Evolutionary conservation across 2,113 vertebrate species (phyloP).

Genomic region (Mellivora capensis): DNA sequence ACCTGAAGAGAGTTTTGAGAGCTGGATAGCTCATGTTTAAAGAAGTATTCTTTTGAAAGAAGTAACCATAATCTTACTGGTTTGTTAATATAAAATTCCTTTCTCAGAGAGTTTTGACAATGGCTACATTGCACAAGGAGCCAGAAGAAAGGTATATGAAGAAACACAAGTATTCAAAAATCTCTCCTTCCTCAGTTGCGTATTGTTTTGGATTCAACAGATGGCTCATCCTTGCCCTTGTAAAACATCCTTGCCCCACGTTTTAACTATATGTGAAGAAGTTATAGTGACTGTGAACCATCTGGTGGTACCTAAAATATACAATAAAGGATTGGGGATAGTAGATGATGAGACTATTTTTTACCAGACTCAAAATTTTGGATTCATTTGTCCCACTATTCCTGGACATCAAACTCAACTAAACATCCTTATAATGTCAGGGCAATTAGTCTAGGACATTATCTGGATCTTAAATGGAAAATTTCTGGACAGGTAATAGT

Average conservation of each 20-base stretch:
- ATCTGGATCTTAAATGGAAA: background rate
- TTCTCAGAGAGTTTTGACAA: background rate
- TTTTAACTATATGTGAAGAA: too few species aligned
- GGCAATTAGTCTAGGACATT: background rate
- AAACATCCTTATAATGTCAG: background rate
- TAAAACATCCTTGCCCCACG: too few species aligned
- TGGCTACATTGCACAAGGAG: background rate
- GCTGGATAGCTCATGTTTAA: background rate
- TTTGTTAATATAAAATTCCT: background rate
- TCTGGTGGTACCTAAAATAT: too few species aligned
- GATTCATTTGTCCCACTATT: too few species aligned
- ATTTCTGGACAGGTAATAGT: background rate
- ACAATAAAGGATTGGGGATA: too few species aligned
- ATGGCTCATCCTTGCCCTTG: too few species aligned
- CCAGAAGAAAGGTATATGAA: background rate
- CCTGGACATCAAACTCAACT: background rate
- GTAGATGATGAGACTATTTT: background rate
- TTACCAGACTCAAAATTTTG: background rate
- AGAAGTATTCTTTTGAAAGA: background rate
- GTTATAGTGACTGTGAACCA: too few species aligned
- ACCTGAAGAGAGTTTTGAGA: background rate
- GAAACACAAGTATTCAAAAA: background rate
- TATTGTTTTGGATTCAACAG: background rate
- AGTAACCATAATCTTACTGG: background rate
- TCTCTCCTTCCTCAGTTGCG: background rate